Conservation (phyloP, 2,888 invertebrate genomes). For the Nycteola revayana region DNA sequence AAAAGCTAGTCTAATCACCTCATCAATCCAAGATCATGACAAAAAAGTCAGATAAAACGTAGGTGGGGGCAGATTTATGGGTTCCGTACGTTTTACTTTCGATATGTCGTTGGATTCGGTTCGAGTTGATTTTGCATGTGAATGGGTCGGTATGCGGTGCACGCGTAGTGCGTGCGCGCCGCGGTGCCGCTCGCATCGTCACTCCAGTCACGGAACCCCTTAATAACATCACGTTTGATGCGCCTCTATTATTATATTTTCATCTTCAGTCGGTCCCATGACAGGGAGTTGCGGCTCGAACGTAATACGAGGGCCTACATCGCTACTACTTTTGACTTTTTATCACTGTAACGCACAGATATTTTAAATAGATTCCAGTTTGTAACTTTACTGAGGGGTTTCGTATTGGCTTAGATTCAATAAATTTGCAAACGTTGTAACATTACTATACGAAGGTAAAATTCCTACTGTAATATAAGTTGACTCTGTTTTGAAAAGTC, state of each 20-base stretch:
- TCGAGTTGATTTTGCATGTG: conserved; percentile 70
- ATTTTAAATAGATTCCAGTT: too few relatives aligned
- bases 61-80: conserved; percentile 29
- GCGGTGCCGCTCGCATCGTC: conserved; percentile 38
- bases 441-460: too few relatives aligned
- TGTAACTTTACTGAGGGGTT: too few relatives aligned
- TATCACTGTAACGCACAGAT: too few relatives aligned
- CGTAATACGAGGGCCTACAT: too few relatives aligned
- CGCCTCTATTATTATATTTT: conserved; percentile 82
- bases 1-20: too few relatives aligned
- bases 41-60: conserved; percentile 29
- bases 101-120: conserved; percentile 50
- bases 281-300: conserved; percentile 58
- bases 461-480: too few relatives aligned
- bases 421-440: too few relatives aligned
- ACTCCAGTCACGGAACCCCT: conserved; percentile 73
- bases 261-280: conserved; percentile 74
- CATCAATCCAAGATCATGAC: conserved; percentile 34
- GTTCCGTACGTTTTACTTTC: conserved; percentile 39
- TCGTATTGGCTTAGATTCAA: too few relatives aligned
- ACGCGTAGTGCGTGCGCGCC: conserved; percentile 68
- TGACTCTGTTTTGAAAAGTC: too few relatives aligned
- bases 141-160: conserved; percentile 66
- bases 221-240: conserved; percentile 83
- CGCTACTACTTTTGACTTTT: too few relatives aligned